These are phyloP conservation scores for Oxytorus armatus DNA, from an alignment of 2,888 invertebrate species.

Conservation along the genomic window DNA sequence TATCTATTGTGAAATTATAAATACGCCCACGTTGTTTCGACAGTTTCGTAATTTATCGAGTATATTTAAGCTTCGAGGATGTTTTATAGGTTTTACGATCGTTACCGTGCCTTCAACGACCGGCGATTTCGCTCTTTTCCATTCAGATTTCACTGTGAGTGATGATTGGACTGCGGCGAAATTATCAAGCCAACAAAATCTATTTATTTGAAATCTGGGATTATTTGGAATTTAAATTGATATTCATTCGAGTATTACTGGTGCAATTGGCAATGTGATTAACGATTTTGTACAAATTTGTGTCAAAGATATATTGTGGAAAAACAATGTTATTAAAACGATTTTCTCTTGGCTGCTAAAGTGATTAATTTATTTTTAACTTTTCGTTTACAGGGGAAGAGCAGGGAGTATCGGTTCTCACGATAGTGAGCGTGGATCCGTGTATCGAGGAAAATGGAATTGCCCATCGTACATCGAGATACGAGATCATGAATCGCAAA, in stretches of 20 bases:
- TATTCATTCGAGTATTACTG: not conserved
- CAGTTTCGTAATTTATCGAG: not conserved
- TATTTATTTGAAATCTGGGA: not conserved
- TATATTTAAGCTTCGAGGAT: slow-evolving; percentile 68
- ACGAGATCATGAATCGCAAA: slow-evolving; percentile 89
- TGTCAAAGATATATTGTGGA: too few species aligned
- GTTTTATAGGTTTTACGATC: slow-evolving; percentile 84
- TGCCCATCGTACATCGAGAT: slow-evolving; percentile 92
- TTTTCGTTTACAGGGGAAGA: slow-evolving; percentile 77
- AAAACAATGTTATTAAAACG: not conserved
- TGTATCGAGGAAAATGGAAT: slow-evolving; percentile 90
- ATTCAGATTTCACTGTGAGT: slow-evolving; percentile 82
- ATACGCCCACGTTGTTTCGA: slow-evolving; percentile 2
- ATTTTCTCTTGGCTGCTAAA: not conserved
- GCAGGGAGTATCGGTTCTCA: slow-evolving; percentile 85
- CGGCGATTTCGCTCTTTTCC: slow-evolving; percentile 79
- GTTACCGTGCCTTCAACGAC: slow-evolving; percentile 83
- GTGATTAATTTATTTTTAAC: not conserved
- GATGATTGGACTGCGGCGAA: not conserved
- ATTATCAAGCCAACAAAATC: too few species aligned
- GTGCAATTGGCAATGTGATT: too few species aligned
- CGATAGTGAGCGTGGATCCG: slow-evolving; percentile 90
- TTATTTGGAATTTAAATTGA: too few species aligned
- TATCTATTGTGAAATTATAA: not conserved
- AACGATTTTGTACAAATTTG: too few species aligned